These are phyloP conservation scores for Pangasius mekongensis DNA, from an alignment of 2,797 vertebrate genomes.

Conservation along the genomic window DNA sequence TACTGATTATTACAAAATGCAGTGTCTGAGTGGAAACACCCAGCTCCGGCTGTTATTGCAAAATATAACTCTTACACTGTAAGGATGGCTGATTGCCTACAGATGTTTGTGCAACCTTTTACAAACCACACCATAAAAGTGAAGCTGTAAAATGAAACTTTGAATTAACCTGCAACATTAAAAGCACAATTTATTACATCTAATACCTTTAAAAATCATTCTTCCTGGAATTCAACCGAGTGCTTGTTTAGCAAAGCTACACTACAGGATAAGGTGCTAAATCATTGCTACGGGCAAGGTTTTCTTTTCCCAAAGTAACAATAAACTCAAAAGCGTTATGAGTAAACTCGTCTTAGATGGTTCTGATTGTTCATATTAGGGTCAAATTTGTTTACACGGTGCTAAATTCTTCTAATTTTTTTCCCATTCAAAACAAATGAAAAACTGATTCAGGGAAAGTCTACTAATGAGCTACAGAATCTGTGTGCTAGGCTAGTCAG, in stretches of 20 bases:
- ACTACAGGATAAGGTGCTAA: background rate
- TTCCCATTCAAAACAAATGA: background rate
- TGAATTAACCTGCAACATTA: constrained; percentile 16
- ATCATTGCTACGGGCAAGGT: background rate
- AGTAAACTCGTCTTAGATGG: background rate
- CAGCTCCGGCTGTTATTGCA: background rate
- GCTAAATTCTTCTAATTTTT: no score
- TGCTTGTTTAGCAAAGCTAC: background rate
- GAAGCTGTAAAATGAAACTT: background rate
- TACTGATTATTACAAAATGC: constrained; percentile 5
- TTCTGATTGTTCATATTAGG: background rate
- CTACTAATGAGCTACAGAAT: background rate
- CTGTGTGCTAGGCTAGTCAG: background rate
- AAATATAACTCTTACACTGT: constrained; percentile 9
- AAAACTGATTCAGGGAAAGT: background rate
- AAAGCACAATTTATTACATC: background rate
- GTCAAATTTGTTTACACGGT: background rate
- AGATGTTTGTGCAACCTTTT: constrained; percentile 29
- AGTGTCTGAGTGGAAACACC: constrained; percentile 9
- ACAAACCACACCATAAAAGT: constrained; percentile 14
- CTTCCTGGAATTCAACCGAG: background rate
- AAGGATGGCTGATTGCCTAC: background rate
- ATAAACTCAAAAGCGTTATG: background rate
- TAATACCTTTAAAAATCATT: background rate
- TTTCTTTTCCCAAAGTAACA: background rate